Percentiles rank a stretch among this genome's conserved stretches.
Evolutionary conservation across 2,888 invertebrate species (phyloP).

Genomic region (Eugnorisma glareosa): DNA sequence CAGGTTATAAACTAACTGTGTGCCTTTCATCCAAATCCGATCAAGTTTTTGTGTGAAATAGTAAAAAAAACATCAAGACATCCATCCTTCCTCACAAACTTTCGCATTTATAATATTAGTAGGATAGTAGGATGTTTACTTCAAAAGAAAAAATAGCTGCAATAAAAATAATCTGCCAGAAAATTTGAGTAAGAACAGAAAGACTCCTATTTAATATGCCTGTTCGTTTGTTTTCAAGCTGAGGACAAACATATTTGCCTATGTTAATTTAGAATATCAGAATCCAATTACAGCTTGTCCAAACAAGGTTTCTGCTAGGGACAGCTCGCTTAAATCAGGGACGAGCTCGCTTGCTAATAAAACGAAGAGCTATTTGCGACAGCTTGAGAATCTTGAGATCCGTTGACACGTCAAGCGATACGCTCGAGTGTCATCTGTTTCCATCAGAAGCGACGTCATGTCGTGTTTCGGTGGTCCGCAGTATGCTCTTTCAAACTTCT

Average conservation of each 20-base stretch:
- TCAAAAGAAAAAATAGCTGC: not conserved
- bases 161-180: too few relatives aligned
- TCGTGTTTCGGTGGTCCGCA: not conserved
- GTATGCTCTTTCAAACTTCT: too few relatives aligned
- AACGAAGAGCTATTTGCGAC: not conserved
- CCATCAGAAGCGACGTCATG: not conserved
- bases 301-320: conserved; percentile 20
- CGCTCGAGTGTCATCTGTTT: not conserved
- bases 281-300: conserved; percentile 19
- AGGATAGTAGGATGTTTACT: too few relatives aligned
- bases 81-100: too few relatives aligned
- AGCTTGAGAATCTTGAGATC: not conserved
- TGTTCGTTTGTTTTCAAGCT: not conserved
- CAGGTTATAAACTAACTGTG: too few relatives aligned
- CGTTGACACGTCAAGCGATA: not conserved
- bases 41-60: too few relatives aligned
- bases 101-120: too few relatives aligned
- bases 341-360: not conserved
- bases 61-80: too few relatives aligned
- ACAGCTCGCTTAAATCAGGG: conserved; percentile 13
- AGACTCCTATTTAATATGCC: not conserved
- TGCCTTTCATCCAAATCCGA: too few relatives aligned
- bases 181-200: not conserved
- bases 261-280: conserved; percentile 11
- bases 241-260: conserved; percentile 28